These are phyloP conservation scores for Heliothis virescens DNA, from an alignment of 1,140 invertebrate genomes.

Conservation along the genomic window DNA sequence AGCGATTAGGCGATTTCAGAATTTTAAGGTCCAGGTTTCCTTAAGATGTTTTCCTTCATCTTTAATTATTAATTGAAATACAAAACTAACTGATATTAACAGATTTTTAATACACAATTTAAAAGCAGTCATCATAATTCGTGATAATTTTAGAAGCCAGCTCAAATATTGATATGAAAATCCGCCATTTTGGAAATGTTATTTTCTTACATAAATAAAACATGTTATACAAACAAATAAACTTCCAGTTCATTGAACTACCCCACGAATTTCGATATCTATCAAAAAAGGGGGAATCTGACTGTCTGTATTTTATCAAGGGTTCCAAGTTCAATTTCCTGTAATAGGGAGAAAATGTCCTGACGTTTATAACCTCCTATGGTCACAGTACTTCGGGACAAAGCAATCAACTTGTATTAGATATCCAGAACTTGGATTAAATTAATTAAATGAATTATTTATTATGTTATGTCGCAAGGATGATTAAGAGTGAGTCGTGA, in stretches of 20 bases:
- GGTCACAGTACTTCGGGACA: not conserved
- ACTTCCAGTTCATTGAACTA: not conserved
- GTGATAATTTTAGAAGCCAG: too few species aligned
- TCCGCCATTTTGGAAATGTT: too few species aligned
- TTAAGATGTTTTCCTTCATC: too few species aligned
- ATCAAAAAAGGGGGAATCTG: not conserved
- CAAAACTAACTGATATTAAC: too few species aligned
- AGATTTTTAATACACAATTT: too few species aligned
- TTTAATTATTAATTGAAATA: too few species aligned
- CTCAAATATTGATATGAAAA: too few species aligned
- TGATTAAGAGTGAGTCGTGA: not conserved
- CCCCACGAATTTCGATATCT: not conserved
- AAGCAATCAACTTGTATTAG: constrained; percentile 11
- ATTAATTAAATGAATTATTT: constrained; percentile 12
- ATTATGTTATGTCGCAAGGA: not conserved
- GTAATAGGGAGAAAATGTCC: not conserved
- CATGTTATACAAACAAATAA: not conserved
- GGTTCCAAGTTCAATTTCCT: constrained; percentile 16
- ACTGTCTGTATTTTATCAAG: constrained; percentile 14
- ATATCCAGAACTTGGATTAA: constrained; percentile 19
- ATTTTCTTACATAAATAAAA: too few species aligned
- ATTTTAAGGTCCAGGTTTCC: too few species aligned
- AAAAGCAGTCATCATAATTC: too few species aligned
- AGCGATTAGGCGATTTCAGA: too few species aligned
- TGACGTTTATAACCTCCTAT: not conserved